phyloP scores from a whole-genome alignment of 1,140 invertebrate species.

The Cydia pomonella region DNA sequence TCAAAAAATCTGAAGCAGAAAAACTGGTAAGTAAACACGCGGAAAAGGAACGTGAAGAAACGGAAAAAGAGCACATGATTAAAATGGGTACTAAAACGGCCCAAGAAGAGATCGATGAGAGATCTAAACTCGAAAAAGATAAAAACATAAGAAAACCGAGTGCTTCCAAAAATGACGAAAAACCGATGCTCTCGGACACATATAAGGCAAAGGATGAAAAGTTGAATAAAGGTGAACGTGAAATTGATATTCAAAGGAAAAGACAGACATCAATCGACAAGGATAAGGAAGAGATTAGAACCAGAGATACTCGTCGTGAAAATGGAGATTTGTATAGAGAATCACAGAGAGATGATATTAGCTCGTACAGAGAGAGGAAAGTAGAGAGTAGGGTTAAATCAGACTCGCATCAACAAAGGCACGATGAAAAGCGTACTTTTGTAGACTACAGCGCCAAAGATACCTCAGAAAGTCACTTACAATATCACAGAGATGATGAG shows the following conservation, averaged over 20 bases:
- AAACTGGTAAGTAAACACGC: conserved; percentile 50
- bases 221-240: not conserved
- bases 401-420: not conserved
- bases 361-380: not conserved
- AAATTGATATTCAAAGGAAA: not conserved
- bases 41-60: conserved; percentile 35
- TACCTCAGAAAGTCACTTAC: conserved; percentile 45
- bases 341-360: not conserved
- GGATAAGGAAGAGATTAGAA: not conserved
- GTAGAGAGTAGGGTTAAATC: not conserved
- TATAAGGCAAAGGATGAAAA: not conserved
- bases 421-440: not conserved
- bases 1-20: conserved; percentile 46
- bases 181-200: not conserved
- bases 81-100: conserved; percentile 33
- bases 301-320: not conserved
- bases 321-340: not conserved
- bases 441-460: not conserved
- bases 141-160: conserved; percentile 37
- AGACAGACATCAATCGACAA: not conserved
- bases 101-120: not conserved
- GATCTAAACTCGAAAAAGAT: conserved; percentile 35
- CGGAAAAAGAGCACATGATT: conserved; percentile 36
- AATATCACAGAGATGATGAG: conserved; percentile 43
- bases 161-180: not conserved